Evolutionary conservation across 53 echinoderm and acorn worm genomes (phyloP).

Genomic region (Holothuria leucospilota): DNA sequence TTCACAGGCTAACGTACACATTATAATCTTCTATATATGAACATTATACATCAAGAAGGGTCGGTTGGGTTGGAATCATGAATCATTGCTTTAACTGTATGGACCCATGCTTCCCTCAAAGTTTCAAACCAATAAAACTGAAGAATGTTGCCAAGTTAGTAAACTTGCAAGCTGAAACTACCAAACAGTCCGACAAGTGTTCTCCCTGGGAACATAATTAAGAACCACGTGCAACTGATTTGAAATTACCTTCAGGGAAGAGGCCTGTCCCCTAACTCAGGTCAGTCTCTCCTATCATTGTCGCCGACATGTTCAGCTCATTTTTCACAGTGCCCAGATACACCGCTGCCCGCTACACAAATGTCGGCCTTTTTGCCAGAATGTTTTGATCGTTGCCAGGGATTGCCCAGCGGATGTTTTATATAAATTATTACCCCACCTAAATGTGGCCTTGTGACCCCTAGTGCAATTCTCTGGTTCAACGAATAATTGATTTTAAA

Average conservation of each 20-base stretch:
- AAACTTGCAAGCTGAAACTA: not conserved
- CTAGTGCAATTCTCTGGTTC: not conserved
- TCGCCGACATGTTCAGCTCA: too few species aligned
- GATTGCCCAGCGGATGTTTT: slow-evolving; percentile 42
- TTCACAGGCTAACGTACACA: too few species aligned
- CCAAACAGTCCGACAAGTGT: not conserved
- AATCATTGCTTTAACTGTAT: too few species aligned
- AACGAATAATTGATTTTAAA: too few species aligned
- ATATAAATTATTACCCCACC: slow-evolving; percentile 42
- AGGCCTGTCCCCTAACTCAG: slow-evolving; percentile 21
- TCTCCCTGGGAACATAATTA: slow-evolving; percentile 24
- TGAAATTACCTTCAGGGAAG: slow-evolving; percentile 40
- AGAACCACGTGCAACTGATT: slow-evolving; percentile 36
- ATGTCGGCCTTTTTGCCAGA: not conserved
- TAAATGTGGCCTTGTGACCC: slow-evolving; percentile 30
- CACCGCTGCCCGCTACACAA: not conserved
- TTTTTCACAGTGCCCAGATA: too few species aligned
- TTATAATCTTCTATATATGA: too few species aligned
- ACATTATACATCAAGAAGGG: too few species aligned
- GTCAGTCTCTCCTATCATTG: slow-evolving; percentile 4
- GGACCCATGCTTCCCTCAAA: too few species aligned
- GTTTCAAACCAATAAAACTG: too few species aligned
- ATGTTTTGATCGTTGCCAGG: slow-evolving; percentile 30
- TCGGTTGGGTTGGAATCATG: too few species aligned
- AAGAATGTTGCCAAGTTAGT: not conserved